Evolutionary conservation across 2,888 invertebrate species (phyloP), one percentile per base, ranked within the genome.

Genomic region (Sinohyriopsis cumingii): DNA sequence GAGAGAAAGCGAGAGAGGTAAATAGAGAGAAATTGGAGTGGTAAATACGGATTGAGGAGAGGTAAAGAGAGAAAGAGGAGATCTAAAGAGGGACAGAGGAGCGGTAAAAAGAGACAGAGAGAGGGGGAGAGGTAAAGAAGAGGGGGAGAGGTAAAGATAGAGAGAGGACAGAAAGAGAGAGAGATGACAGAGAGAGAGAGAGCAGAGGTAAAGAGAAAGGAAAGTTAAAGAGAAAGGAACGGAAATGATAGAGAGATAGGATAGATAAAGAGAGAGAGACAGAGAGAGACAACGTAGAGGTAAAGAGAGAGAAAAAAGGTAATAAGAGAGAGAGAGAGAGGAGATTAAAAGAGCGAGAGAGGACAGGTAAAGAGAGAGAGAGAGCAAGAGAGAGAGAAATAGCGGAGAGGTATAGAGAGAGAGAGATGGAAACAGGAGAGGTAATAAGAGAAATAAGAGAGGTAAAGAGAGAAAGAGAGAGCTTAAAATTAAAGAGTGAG

Each of bases 141-240:
- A 59, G 20, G n/a, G 20, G n/a, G 15, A 24, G 15, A 33, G 15
- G 33, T 25, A n/a, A 33, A n/a, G n/a, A 63, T 59, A 67, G 63
- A 61, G 54, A 71, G 59, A 60, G 33, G 60, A 45, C 55, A 55
- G 55, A 59, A 59, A 56, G 60, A 24, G 45, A n/a, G 60, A 60
- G 55, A 59, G n/a, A n/a, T n/a, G n/a, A n/a, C n/a, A n/a, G n/a
- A n/a, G n/a, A n/a, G n/a, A n/a, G n/a, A n/a, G n/a, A n/a, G 25
- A 22, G 56, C 59, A 63, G 5, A 57, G 56, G 33, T 25, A 63
- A 22, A 57, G n/a, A 25, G 57, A 57, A 63, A 62, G 25, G 24
- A 19, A 9, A n/a, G 20, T 24, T 25, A 28, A 59, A 20, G 22
- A 25, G 19, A 12, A 9, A 59, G 20, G 5, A 24, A 22, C 5